Conservation (phyloP, 2,888 invertebrate species). For the Minunthozetes semirufus region DNA sequence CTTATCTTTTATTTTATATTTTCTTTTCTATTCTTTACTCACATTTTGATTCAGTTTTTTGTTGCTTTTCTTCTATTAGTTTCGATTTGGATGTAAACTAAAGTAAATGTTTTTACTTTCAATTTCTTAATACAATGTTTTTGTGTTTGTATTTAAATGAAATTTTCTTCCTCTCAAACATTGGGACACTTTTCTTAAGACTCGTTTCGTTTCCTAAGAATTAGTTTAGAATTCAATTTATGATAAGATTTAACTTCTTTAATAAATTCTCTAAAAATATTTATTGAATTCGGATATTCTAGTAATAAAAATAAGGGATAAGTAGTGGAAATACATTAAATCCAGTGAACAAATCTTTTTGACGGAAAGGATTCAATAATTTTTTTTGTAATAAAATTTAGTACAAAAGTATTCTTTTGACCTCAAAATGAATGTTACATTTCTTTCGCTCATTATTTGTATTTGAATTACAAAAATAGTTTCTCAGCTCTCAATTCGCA, state of each 20-base stretch:
- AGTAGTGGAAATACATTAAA: background rate
- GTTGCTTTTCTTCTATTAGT: background rate
- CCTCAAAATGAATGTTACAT: no score
- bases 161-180: no score
- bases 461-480: background rate
- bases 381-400: no score
- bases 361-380: background rate
- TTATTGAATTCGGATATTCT: background rate
- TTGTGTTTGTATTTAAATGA: no score
- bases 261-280: background rate
- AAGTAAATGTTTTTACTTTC: background rate
- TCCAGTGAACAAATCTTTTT: background rate
- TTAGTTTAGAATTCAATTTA: no score
- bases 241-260: background rate
- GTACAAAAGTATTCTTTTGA: no score
- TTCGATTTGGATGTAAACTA: background rate
- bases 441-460: background rate
- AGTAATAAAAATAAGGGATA: background rate
- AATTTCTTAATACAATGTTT: background rate
- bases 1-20: constrained; percentile 4
- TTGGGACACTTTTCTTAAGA: no score
- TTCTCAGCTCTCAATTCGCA: background rate
- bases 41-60: background rate
- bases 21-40: background rate
- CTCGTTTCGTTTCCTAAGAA: no score